These are phyloP conservation scores for Lycaon pictus DNA, from an alignment of 2,113 vertebrate species.

Conservation along the genomic window DNA sequence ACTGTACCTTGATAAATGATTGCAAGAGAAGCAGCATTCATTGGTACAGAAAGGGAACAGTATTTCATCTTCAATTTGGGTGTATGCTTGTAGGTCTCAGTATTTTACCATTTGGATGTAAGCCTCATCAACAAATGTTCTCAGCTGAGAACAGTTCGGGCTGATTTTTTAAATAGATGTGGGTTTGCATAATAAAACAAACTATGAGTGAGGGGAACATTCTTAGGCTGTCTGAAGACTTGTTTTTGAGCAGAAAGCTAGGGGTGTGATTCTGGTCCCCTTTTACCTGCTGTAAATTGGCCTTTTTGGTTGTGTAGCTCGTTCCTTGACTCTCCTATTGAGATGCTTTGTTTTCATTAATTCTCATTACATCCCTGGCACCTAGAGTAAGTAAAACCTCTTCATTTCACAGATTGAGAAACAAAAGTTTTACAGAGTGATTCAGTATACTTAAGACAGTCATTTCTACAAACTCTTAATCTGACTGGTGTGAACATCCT, in stretches of 20 bases:
- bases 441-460: neutral
- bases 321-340: neutral
- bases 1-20: conserved; percentile 10
- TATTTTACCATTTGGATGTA: neutral
- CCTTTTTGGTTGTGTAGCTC: neutral
- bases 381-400: neutral
- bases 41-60: neutral
- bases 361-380: neutral
- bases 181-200: neutral
- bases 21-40: neutral
- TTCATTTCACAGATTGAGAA: conserved; percentile 57
- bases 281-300: neutral
- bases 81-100: neutral
- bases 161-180: neutral
- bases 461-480: neutral
- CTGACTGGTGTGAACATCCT: neutral
- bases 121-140: conserved; percentile 1
- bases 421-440: neutral
- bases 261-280: neutral
- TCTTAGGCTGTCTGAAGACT: neutral
- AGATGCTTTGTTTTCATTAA: neutral
- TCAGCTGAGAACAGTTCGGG: neutral
- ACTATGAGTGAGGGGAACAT: neutral
- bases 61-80: neutral
- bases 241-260: neutral